Evolutionary conservation across 2,113 vertebrate genomes (phyloP).

Genomic region (Addax nasomaculatus): DNA sequence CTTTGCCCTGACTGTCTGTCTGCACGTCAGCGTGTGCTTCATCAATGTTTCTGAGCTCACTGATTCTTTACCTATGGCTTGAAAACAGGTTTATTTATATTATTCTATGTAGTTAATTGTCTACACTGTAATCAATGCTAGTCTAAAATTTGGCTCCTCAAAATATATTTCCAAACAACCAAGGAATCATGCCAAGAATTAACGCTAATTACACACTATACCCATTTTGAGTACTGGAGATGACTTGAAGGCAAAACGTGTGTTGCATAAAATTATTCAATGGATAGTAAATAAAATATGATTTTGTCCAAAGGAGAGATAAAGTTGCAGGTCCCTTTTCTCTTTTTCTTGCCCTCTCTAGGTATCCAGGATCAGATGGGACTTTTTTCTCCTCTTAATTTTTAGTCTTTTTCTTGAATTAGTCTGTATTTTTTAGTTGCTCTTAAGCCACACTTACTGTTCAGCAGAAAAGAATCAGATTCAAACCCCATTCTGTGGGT

Average conservation of each 20-base stretch:
- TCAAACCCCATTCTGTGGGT: not conserved
- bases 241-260: constrained; percentile 28
- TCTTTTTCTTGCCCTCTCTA: not conserved
- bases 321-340: not conserved
- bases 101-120: not conserved
- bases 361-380: not conserved
- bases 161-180: constrained; percentile 49
- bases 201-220: constrained; percentile 34
- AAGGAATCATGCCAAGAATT: constrained; percentile 46
- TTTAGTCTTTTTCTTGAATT: constrained; percentile 13
- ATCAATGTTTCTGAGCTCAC: not conserved
- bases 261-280: constrained; percentile 41
- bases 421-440: not conserved
- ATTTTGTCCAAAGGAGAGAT: not conserved
- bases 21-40: not conserved
- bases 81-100: not conserved
- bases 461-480: not conserved
- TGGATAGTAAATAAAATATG: constrained; percentile 38
- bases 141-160: not conserved
- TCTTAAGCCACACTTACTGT: not conserved
- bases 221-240: constrained; percentile 27
- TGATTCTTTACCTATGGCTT: not conserved
- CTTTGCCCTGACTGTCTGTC: not conserved
- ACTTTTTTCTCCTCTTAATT: not conserved
- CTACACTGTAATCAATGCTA: not conserved